Percentiles rank a stretch among this genome's conserved stretches.
Evolutionary conservation across 2,113 vertebrate genomes (phyloP).

Genomic region (Microtus montanus): DNA sequence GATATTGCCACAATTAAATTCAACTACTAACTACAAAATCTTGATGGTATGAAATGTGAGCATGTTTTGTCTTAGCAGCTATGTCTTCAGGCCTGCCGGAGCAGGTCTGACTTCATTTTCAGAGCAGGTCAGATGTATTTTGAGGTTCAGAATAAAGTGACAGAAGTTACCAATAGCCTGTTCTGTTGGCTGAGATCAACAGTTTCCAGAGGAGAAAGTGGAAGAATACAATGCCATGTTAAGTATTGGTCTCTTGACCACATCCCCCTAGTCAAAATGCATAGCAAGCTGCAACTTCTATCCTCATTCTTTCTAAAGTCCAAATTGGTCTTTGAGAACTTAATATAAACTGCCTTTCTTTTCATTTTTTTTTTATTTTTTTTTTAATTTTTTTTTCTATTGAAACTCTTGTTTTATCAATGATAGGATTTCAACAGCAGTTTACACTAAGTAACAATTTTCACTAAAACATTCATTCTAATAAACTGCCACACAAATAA

Average conservation of each 20-base stretch:
- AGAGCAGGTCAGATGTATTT: neutral
- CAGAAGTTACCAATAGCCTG: neutral
- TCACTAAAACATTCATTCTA: neutral
- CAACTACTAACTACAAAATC: neutral
- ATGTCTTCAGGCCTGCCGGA: neutral
- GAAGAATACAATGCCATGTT: neutral
- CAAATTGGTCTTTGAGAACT: neutral
- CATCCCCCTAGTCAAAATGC: neutral
- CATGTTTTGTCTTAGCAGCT: neutral
- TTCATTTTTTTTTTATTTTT: neutral
- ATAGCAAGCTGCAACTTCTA: neutral
- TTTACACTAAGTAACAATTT: slow-evolving; percentile 35
- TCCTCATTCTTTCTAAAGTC: neutral
- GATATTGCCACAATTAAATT: neutral
- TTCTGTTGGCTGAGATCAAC: neutral
- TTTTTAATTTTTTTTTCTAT: too few species aligned
- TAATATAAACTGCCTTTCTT: neutral
- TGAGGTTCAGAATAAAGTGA: neutral
- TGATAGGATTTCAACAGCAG: neutral
- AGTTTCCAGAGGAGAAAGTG: neutral
- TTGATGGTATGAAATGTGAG: neutral
- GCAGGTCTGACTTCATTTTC: neutral
- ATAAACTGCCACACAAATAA: slow-evolving; percentile 24
- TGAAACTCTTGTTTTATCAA: slow-evolving; percentile 10
- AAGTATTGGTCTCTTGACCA: neutral